Evolutionary conservation across 2,888 invertebrate species (phyloP).

Genomic region (Orgyia antiqua): DNA sequence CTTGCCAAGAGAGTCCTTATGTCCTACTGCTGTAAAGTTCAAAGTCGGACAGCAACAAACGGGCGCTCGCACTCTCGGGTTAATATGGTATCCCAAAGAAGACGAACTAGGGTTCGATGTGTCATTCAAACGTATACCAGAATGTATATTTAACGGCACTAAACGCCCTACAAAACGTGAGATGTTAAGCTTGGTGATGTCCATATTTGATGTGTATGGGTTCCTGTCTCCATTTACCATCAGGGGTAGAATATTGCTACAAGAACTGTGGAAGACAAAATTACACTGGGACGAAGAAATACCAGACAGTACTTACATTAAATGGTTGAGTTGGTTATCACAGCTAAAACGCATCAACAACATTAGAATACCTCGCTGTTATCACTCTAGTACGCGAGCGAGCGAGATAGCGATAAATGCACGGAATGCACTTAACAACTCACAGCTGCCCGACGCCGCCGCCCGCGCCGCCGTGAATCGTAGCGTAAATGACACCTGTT

Average conservation of each 20-base stretch:
- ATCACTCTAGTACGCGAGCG: too few relatives aligned
- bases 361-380: too few relatives aligned
- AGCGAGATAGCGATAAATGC: too few relatives aligned
- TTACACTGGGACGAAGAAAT: slow-evolving; percentile 2
- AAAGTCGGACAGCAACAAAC: slow-evolving; percentile 7
- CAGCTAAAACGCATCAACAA: too few relatives aligned
- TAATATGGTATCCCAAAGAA: slow-evolving; percentile 19
- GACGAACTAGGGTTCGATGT: slow-evolving; percentile 20
- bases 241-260: slow-evolving; percentile 3
- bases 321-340: too few relatives aligned
- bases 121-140: slow-evolving; percentile 14
- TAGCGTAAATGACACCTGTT: too few relatives aligned
- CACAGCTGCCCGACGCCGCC: too few relatives aligned
- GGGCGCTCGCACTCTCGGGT: slow-evolving; percentile 19
- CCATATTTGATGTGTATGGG: slow-evolving; percentile 15
- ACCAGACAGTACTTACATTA: too few relatives aligned
- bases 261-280: slow-evolving; percentile 1
- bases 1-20: slow-evolving; percentile 15
- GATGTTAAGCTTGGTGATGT: slow-evolving; percentile 20
- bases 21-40: slow-evolving; percentile 11
- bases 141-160: slow-evolving; percentile 9
- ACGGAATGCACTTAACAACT: too few relatives aligned
- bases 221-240: slow-evolving; percentile 3
- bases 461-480: too few relatives aligned
- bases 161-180: slow-evolving; percentile 17